Evolutionary conservation across 1,140 invertebrate genomes (phyloP), one percentile per base, ranked within the genome.

Genomic region (Lordiphosa stackelbergi): DNA sequence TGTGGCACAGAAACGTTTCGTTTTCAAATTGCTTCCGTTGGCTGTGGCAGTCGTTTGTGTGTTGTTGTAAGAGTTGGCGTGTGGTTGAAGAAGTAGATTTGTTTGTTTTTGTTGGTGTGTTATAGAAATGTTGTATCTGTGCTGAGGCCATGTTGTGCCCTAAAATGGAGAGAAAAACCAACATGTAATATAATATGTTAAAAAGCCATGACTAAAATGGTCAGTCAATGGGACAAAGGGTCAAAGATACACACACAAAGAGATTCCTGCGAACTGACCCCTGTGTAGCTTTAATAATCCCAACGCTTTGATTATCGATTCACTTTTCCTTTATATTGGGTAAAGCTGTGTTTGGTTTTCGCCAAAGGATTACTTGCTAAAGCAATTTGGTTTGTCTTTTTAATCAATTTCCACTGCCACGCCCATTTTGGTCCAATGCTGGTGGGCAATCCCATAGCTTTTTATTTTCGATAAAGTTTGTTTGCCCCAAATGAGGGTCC

Each of bases 141-240:
- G 85, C 85, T 86, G 85, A 85, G 85, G 85, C 85, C 85, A 86
- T 86, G 85, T 86, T 86, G 85, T 86, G 85, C 85, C 85, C 85
- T 86, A 22, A 38, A 83, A 66, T 43, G 53, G 37, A 16, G 37
- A 49, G 22, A 34, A 13, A 56, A 31, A 48, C 53, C 9, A 11
- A 11, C 54, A 53, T 43, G 12, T 48, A 56, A 42, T 43, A 56
- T 34, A 53, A 64, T 58, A 57, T 48, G 57, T 63, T 75, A 61
- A 81, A 65, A 69, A 57, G 37, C 58, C 47, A 58, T 47, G 48
- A 43, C 38, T 34, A 42, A 49, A 58, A 49, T 61, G 47, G 19
- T 10, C 43, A 31, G 5, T 12, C 13, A 19, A 48, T 37, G 10
- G 47, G 40, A 49, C 28, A 19, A 43, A 43, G 28, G 47, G 42